Evolutionary conservation across 2,113 vertebrate genomes (phyloP).

Genomic region (Pollimyrus isidori): DNA sequence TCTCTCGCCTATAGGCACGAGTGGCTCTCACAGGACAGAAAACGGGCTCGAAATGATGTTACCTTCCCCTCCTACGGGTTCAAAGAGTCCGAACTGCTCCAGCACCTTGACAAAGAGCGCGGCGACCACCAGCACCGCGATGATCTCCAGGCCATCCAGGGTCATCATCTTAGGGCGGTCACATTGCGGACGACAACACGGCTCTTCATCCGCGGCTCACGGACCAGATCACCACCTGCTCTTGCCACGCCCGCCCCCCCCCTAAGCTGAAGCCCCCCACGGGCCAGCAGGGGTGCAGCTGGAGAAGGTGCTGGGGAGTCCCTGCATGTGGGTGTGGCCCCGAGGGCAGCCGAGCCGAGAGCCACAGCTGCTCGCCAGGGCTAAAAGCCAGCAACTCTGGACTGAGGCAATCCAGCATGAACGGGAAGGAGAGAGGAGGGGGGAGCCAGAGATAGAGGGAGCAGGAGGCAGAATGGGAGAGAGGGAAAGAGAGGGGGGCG

Average conservation of each 20-base stretch:
- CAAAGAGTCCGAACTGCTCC: constrained; percentile 96
- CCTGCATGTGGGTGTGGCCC: not conserved
- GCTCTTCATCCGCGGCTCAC: constrained; percentile 1
- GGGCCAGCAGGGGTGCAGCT: not conserved
- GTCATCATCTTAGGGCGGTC: constrained; percentile 67
- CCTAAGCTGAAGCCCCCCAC: not conserved
- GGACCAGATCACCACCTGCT: not conserved
- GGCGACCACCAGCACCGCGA: constrained; percentile 91
- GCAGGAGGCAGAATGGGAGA: constrained; percentile 23
- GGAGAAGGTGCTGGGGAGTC: not conserved
- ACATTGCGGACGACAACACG: constrained; percentile 39
- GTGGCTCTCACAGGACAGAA: not conserved
- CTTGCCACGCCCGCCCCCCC: not conserved
- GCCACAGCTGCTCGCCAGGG: constrained; percentile 31
- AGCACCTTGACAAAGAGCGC: constrained; percentile 93
- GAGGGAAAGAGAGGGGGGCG: constrained; percentile 36
- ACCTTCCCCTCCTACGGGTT: constrained; percentile 91
- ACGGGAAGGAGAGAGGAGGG: constrained; percentile 36
- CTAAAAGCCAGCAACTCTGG: constrained; percentile 46
- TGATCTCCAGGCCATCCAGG: constrained; percentile 94
- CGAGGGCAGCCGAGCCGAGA: not conserved
- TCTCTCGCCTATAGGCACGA: not conserved
- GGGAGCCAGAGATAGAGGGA: constrained; percentile 20
- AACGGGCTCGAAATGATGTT: constrained; percentile 27
- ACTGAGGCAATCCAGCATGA: constrained; percentile 53